Evolutionary conservation across 2,113 vertebrate genomes (phyloP).

Genomic region (Ciconia maguari): DNA sequence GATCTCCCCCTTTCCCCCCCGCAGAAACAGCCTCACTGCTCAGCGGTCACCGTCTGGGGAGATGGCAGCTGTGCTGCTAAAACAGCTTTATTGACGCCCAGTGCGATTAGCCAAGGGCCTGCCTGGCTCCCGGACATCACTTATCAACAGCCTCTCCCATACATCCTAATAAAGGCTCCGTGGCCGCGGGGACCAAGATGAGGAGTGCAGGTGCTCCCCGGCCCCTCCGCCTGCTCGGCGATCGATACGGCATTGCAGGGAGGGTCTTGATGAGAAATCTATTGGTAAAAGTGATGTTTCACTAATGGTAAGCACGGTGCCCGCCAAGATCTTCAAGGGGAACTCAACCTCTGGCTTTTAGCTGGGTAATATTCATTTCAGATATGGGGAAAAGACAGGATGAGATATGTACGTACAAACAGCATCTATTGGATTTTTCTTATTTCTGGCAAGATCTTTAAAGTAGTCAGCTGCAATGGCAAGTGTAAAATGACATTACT

Average conservation of each 20-base stretch:
- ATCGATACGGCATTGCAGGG: background rate
- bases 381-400: background rate
- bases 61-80: background rate
- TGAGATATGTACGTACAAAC: fast-evolving
- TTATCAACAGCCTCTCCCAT: background rate
- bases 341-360: background rate
- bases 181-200: background rate
- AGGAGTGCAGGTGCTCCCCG: background rate
- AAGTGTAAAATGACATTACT: background rate
- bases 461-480: fast-evolving
- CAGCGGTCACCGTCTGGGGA: background rate
- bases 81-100: background rate
- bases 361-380: background rate
- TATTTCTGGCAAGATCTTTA: background rate
- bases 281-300: background rate
- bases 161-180: background rate
- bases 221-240: background rate
- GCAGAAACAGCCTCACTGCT: background rate
- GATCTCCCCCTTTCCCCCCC: background rate
- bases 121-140: background rate
- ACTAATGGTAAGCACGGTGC: background rate
- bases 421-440: background rate
- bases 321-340: background rate
- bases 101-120: background rate
- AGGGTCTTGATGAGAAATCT: background rate